Conservation (phyloP, 2,797 vertebrate species). For the Tenualosa ilisha region DNA sequence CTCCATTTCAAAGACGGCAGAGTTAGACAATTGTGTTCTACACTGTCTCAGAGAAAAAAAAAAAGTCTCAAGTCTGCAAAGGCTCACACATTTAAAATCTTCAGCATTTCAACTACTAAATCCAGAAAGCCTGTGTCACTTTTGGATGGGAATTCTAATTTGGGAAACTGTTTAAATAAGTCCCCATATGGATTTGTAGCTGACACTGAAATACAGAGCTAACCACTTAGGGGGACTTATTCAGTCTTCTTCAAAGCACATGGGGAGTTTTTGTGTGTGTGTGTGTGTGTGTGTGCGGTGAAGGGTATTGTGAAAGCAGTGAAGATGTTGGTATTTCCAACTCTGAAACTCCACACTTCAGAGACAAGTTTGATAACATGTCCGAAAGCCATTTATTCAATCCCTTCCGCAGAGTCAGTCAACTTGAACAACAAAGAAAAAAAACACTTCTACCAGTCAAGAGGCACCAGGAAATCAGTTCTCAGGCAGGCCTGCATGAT, state of each 20-base stretch:
- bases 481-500: slow-evolving; percentile 42
- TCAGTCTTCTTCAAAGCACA: slow-evolving; percentile 28
- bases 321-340: not conserved
- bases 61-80: not conserved
- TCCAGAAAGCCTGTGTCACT: slow-evolving; percentile 10
- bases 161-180: not conserved
- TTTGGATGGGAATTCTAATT: slow-evolving; percentile 24
- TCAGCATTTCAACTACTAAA: not conserved
- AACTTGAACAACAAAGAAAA: slow-evolving; percentile 30
- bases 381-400: slow-evolving; percentile 57
- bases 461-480: slow-evolving; percentile 51
- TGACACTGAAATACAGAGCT: slow-evolving; percentile 26
- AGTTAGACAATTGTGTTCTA: not conserved
- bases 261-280: slow-evolving; percentile 15
- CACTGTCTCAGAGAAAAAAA: not conserved
- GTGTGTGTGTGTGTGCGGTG: not conserved
- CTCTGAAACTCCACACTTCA: slow-evolving; percentile 10
- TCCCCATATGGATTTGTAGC: slow-evolving; percentile 22
- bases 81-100: not conserved
- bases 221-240: slow-evolving; percentile 28
- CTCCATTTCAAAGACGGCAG: not conserved
- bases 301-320: not conserved
- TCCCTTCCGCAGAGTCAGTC: slow-evolving; percentile 45
- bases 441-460: slow-evolving; percentile 39
- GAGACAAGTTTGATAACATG: slow-evolving; percentile 5